A percentile compares a stretch with the other conserved stretches of the same genome.
Conservation (phyloP, 1,140 invertebrate genomes). For the Drosophila sproati region DNA sequence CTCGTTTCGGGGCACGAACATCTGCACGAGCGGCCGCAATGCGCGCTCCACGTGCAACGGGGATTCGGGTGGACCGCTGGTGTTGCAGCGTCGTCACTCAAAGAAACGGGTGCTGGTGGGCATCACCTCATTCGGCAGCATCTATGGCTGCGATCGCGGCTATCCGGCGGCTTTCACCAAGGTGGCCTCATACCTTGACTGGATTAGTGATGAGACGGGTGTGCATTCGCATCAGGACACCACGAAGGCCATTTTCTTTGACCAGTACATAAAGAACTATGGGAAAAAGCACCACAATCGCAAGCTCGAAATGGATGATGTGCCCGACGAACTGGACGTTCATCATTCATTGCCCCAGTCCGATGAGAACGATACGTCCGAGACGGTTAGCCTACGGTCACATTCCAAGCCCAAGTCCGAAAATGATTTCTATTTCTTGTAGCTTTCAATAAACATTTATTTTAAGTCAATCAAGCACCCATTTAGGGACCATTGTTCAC, state of each 20-base stretch:
- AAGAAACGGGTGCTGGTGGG: constrained; percentile 84
- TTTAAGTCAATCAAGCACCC: constrained; percentile 46
- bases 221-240: constrained; percentile 68
- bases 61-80: constrained; percentile 85
- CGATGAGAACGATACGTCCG: constrained; percentile 43
- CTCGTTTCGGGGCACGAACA: constrained; percentile 85
- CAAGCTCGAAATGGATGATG: constrained; percentile 50
- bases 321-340: constrained; percentile 64
- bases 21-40: constrained; percentile 85
- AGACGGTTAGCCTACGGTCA: constrained; percentile 30
- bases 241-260: constrained; percentile 72
- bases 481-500: constrained; percentile 58
- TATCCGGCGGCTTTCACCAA: constrained; percentile 86
- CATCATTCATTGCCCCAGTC: constrained; percentile 17
- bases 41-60: constrained; percentile 84
- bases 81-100: constrained; percentile 71
- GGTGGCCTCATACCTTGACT: constrained; percentile 86
- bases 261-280: constrained; percentile 66
- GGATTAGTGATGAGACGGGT: constrained; percentile 85
- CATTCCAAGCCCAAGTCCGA: constrained; percentile 56
- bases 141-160: constrained; percentile 85
- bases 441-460: constrained; percentile 66
- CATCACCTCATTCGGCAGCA: constrained; percentile 86
- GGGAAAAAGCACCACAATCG: constrained; percentile 50
- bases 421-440: constrained; percentile 73